phyloP scores from a whole-genome alignment of 2,797 vertebrate species.

The Scleropages formosus region DNA sequence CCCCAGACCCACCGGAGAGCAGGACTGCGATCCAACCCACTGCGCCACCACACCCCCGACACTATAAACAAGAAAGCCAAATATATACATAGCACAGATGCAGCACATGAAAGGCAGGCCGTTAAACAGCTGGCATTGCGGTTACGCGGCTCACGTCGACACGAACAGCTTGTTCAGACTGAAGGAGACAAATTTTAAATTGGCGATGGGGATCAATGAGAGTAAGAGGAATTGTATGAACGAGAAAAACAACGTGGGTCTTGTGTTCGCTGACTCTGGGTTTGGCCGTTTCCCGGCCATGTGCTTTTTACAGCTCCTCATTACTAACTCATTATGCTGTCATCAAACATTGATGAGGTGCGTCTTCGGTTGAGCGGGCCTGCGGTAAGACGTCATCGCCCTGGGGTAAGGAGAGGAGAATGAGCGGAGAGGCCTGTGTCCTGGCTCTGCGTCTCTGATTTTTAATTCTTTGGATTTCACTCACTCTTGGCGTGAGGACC shows the following conservation, averaged over 20 bases:
- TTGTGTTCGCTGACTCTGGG: not conserved
- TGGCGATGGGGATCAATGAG: not conserved
- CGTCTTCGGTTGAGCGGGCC: not conserved
- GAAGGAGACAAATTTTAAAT: too few species aligned
- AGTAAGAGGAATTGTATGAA: not conserved
- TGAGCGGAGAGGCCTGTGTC: too few species aligned
- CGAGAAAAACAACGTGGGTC: not conserved
- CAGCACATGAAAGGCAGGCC: too few species aligned
- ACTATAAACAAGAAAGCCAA: too few species aligned
- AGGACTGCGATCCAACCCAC: too few species aligned
- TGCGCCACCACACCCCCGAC: too few species aligned
- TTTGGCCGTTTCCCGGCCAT: not conserved
- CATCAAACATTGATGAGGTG: constrained; percentile 24
- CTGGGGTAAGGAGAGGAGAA: not conserved
- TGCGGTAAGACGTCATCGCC: not conserved
- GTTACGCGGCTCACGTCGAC: too few species aligned
- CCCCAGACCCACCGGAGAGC: too few species aligned
- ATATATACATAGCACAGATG: too few species aligned
- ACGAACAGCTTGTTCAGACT: too few species aligned
- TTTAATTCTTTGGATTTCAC: not conserved
- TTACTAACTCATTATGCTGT: constrained; percentile 24
- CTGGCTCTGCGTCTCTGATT: not conserved
- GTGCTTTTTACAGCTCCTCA: constrained; percentile 7
- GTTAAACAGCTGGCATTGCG: too few species aligned
- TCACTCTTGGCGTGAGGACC: not conserved